Percentiles rank a stretch among this genome's conserved stretches.
Conservation (phyloP, 2,113 vertebrate genomes). For the Forbesichthys agassizii region DNA sequence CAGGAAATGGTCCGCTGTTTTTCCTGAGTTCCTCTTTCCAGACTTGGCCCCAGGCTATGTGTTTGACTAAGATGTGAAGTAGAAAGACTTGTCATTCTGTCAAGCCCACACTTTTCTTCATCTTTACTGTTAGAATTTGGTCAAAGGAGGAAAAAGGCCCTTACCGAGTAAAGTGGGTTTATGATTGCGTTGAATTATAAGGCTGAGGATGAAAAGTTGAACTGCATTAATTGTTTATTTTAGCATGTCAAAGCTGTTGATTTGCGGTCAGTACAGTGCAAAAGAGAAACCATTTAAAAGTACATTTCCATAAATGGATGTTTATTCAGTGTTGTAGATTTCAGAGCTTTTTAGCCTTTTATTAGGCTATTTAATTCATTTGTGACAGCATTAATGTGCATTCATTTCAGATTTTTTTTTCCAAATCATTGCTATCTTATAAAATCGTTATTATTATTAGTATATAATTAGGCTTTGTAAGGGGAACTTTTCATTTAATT, state of each 20-base stretch:
- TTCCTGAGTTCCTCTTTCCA: constrained; percentile 28
- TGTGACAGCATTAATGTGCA: not conserved
- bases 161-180: not conserved
- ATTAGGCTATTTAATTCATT: no score
- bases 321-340: no score
- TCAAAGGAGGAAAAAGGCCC: not conserved
- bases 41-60: constrained; percentile 10
- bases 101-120: constrained; percentile 25
- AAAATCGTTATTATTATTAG: no score
- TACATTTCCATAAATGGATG: no score
- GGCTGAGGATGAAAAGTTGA: not conserved
- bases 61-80: constrained; percentile 49
- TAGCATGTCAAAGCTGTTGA: not conserved
- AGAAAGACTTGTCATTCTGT: constrained; percentile 32
- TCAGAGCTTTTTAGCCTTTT: no score
- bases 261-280: not conserved
- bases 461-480: no score
- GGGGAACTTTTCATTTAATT: no score
- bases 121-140: not conserved
- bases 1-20: constrained; percentile 43
- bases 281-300: not conserved
- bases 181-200: not conserved
- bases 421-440: no score
- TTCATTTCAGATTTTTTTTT: no score
- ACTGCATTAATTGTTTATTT: not conserved